These are phyloP conservation scores for Pyrrhia umbra DNA, from an alignment of 2,888 invertebrate species.

Conservation along the genomic window DNA sequence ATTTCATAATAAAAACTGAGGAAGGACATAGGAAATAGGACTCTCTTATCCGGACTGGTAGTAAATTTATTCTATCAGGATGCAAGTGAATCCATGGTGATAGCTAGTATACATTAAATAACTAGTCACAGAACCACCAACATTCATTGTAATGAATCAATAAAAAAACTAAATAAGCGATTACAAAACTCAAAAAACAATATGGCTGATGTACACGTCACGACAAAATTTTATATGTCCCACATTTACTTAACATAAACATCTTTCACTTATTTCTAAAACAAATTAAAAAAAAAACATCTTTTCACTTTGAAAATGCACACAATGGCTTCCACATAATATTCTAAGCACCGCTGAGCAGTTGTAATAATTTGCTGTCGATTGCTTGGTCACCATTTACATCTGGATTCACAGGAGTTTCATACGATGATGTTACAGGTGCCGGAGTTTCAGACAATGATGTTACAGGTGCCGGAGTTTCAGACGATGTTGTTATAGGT, in stretches of 20 bases:
- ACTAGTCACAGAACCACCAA: not conserved
- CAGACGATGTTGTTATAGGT: too few species aligned
- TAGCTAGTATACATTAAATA: too few species aligned
- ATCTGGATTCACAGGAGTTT: too few species aligned
- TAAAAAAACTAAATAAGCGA: not conserved
- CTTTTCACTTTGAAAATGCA: not conserved
- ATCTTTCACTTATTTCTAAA: not conserved
- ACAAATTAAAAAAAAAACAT: not conserved
- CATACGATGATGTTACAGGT: too few species aligned
- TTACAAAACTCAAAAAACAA: not conserved
- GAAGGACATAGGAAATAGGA: too few species aligned
- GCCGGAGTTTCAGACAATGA: too few species aligned
- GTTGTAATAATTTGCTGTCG: conserved; percentile 5
- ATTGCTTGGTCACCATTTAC: too few species aligned
- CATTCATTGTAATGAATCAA: not conserved
- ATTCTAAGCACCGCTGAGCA: conserved; percentile 9
- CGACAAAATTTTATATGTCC: not conserved
- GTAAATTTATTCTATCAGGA: too few species aligned
- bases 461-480: too few species aligned
- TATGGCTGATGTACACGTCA: not conserved
- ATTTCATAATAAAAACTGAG: too few species aligned
- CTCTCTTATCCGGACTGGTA: too few species aligned
- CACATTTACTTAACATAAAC: not conserved
- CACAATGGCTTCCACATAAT: conserved; percentile 2
- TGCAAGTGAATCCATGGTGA: too few species aligned